Evolutionary conservation across 2,888 invertebrate genomes (phyloP).

Genomic region (Unio pictorum): DNA sequence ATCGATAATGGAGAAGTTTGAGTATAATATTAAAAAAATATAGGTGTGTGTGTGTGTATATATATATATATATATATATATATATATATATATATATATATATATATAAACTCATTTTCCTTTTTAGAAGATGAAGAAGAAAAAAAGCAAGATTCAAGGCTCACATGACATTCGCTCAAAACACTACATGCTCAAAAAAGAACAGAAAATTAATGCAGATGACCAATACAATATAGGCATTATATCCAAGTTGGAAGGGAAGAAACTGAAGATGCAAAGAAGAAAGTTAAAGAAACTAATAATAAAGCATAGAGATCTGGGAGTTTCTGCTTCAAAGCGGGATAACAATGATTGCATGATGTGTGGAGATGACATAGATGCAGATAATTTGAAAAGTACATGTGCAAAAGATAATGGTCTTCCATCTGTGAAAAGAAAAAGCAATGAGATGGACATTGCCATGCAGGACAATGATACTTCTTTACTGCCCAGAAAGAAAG

Average conservation of each 20-base stretch:
- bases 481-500: not conserved
- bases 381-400: conserved; percentile 1
- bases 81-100: no score
- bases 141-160: conserved; percentile 6
- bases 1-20: no score
- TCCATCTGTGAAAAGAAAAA: conserved; percentile 2
- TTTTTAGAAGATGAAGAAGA: conserved; percentile 5
- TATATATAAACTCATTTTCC: not conserved
- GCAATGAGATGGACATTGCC: not conserved
- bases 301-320: not conserved
- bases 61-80: no score
- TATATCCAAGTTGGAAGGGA: conserved; percentile 14
- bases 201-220: not conserved
- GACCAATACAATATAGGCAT: conserved; percentile 4
- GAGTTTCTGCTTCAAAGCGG: not conserved
- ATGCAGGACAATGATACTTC: not conserved
- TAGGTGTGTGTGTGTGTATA: no score
- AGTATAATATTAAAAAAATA: no score
- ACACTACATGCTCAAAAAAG: conserved; percentile 1
- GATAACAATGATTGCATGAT: not conserved
- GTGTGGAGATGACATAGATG: conserved; percentile 4
- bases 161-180: conserved; percentile 4
- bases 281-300: conserved; percentile 4
- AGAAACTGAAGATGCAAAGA: conserved; percentile 13
- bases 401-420: not conserved